phyloP scores from a whole-genome alignment of 1,140 invertebrate genomes.

The Bombus balteatus region DNA sequence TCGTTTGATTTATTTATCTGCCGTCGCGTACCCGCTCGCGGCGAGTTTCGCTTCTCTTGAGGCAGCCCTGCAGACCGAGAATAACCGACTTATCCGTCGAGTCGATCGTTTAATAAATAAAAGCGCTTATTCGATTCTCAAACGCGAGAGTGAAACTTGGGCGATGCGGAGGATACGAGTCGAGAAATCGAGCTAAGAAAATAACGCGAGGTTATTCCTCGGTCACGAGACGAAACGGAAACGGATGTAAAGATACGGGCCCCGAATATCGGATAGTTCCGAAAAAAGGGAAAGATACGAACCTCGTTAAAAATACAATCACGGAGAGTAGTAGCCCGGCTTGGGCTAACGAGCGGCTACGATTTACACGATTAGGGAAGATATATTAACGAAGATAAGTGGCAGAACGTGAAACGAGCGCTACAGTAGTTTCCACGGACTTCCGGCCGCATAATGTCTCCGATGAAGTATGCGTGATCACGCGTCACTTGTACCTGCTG shows the following conservation, averaged over 20 bases:
- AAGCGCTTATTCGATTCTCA: neutral
- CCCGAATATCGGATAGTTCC: neutral
- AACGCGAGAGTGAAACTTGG: neutral
- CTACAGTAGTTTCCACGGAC: neutral
- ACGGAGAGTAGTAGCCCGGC: conserved; percentile 11
- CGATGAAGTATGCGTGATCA: conserved; percentile 27
- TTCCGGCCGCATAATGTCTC: conserved; percentile 24
- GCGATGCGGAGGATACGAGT: neutral
- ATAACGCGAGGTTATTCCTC: neutral
- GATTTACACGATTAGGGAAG: conserved; percentile 41
- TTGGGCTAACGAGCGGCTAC: conserved; percentile 13
- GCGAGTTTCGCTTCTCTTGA: neutral
- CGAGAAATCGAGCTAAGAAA: neutral
- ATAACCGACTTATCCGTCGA: conserved; percentile 16
- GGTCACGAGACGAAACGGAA: neutral
- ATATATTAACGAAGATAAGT: conserved; percentile 11
- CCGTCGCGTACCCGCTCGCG: neutral
- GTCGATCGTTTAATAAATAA: conserved; percentile 43
- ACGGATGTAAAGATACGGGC: conserved; percentile 12
- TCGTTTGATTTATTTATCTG: conserved; percentile 44
- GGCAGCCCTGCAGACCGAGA: neutral
- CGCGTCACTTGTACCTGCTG: neutral
- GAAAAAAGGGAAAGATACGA: conserved; percentile 4
- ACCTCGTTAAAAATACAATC: conserved; percentile 43
- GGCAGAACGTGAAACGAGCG: neutral